Evolutionary conservation across 2,888 invertebrate species (phyloP).

Genomic region (Drosophila algonquin): DNA sequence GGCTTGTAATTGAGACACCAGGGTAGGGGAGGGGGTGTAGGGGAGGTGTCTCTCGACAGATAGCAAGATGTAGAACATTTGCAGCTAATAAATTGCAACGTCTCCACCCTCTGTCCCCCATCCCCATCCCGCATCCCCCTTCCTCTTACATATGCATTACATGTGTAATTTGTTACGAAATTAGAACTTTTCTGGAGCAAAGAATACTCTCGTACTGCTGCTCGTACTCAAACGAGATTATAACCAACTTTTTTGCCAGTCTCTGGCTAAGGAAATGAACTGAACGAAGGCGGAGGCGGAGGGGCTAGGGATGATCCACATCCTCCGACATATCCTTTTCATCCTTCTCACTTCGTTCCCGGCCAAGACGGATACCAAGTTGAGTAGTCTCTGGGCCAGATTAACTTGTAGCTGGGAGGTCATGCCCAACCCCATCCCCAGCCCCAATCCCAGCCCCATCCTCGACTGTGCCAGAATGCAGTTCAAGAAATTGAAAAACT

Average conservation of each 20-base stretch:
- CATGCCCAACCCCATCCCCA: conserved; percentile 37
- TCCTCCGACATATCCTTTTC: conserved; percentile 5
- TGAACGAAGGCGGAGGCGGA: conserved; percentile 8
- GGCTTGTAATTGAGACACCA: conserved; percentile 62
- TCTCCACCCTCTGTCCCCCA: not conserved
- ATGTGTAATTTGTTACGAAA: conserved; percentile 77
- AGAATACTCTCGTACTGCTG: conserved; percentile 9
- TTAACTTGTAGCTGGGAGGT: conserved; percentile 66
- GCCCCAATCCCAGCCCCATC: not conserved
- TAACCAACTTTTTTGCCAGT: conserved; percentile 18
- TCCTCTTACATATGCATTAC: conserved; percentile 72
- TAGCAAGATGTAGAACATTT: conserved; percentile 26
- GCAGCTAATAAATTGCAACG: conserved; percentile 65
- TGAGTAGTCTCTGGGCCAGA: conserved; percentile 71
- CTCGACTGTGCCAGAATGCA: conserved; percentile 53
- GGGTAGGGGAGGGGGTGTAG: conserved; percentile 22
- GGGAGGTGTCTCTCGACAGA: conserved; percentile 2
- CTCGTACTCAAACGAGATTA: not conserved
- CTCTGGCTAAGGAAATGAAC: conserved; percentile 43
- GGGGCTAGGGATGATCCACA: conserved; percentile 6
- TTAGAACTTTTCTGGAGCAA: conserved; percentile 66
- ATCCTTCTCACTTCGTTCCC: conserved; percentile 1
- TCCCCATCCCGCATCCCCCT: too few relatives aligned
- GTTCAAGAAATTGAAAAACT: conserved; percentile 78
- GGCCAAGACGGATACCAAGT: conserved; percentile 62